phyloP scores from a whole-genome alignment of 2,113 vertebrate genomes.

The Prochilodus magdalenae region DNA sequence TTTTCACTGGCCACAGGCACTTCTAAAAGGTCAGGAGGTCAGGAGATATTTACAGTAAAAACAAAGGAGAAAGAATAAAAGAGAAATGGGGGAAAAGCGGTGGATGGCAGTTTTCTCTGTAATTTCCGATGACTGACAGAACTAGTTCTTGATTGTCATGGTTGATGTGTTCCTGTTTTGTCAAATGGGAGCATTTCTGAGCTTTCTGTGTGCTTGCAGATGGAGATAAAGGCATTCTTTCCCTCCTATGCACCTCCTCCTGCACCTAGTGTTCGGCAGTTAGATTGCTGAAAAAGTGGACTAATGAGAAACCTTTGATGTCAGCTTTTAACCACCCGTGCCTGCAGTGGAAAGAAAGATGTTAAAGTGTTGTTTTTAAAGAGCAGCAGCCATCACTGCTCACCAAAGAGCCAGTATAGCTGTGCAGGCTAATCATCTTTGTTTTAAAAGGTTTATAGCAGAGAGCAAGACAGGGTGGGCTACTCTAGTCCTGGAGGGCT shows the following conservation, averaged over 20 bases:
- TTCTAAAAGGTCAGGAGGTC: constrained; percentile 34
- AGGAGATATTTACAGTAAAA: constrained; percentile 41
- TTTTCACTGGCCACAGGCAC: not conserved
- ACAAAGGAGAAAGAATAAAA: not conserved
- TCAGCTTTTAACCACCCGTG: not conserved
- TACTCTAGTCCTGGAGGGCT: not conserved
- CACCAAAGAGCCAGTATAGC: not conserved
- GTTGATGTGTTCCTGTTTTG: constrained; percentile 43
- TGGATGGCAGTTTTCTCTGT: constrained; percentile 54
- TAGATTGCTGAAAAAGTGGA: not conserved
- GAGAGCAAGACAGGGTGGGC: not conserved
- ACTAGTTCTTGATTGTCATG: constrained; percentile 60
- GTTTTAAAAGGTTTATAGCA: not conserved
- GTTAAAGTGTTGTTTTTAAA: not conserved
- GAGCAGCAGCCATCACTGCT: not conserved
- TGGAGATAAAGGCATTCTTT: constrained; percentile 4
- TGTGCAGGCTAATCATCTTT: not conserved
- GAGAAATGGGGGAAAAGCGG: constrained; percentile 50
- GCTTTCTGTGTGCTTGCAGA: not conserved
- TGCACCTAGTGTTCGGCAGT: not conserved
- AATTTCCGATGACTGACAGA: constrained; percentile 54
- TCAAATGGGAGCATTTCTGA: constrained; percentile 18
- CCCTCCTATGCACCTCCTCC: not conserved
- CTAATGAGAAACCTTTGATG: not conserved
- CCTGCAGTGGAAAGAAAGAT: not conserved